A percentile compares a stretch with the other conserved stretches of the same genome.
phyloP scores from a whole-genome alignment of 2,888 invertebrate species.

The Agrilus biguttatus region DNA sequence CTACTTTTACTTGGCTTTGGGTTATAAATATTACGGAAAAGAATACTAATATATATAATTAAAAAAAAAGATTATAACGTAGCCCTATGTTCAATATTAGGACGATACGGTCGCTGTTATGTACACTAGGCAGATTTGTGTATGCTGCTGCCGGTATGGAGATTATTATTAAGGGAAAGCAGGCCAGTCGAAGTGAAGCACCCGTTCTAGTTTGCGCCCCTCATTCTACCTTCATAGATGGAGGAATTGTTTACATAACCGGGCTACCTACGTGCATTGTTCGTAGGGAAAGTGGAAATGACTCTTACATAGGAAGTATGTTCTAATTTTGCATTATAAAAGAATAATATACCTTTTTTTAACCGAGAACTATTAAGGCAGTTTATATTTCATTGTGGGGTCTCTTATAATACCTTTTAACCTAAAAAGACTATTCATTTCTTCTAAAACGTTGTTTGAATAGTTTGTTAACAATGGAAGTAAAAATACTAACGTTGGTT shows the following conservation, averaged over 20 bases:
- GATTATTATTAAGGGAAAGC: constrained; percentile 60
- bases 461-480: no score
- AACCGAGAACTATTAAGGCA: no score
- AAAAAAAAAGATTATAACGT: no score
- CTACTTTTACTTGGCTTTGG: not conserved
- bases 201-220: constrained; percentile 78
- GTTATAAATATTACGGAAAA: constrained; percentile 6
- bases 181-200: constrained; percentile 62
- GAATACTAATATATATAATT: constrained; percentile 14
- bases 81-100: constrained; percentile 32
- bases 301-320: constrained; percentile 82
- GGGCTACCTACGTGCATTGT: constrained; percentile 75
- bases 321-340: constrained; percentile 16
- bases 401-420: no score
- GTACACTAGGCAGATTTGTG: constrained; percentile 58
- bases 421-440: no score
- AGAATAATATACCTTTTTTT: no score
- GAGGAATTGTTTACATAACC: constrained; percentile 68
- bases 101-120: constrained; percentile 42
- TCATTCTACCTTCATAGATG: constrained; percentile 81
- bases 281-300: constrained; percentile 60
- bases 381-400: no score
- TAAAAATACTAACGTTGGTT: no score
- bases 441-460: no score
- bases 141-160: constrained; percentile 66